Evolutionary conservation across 2,888 invertebrate species (phyloP).

Genomic region (Xanthorhoe designata): DNA sequence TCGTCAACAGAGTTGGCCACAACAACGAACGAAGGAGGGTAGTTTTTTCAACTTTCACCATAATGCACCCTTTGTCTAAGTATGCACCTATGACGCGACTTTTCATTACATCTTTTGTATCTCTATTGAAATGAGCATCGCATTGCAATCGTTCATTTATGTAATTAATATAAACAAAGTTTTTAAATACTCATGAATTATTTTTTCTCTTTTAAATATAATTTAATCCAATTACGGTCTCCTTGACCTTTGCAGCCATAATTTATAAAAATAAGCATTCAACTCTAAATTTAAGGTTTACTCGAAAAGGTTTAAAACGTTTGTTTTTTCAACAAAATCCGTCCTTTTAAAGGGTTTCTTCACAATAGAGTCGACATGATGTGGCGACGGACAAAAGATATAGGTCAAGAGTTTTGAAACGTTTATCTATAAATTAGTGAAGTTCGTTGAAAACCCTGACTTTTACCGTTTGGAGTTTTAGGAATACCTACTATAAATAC

Average conservation of each 20-base stretch:
- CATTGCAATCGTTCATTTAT: no score
- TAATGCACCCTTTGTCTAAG: no score
- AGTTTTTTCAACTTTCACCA: no score
- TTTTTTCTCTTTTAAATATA: not conserved
- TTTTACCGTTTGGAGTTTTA: no score
- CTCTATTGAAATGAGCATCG: no score
- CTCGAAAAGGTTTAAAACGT: not conserved
- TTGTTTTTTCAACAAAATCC: not conserved
- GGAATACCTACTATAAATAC: no score
- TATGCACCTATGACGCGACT: no score
- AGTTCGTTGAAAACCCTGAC: not conserved
- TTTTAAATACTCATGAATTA: no score
- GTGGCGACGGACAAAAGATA: slow-evolving; percentile 11
- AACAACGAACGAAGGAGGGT: no score
- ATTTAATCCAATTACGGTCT: not conserved
- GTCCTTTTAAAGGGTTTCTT: slow-evolving; percentile 3
- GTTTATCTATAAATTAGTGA: slow-evolving; percentile 1
- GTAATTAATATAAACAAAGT: no score
- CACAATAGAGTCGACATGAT: slow-evolving; percentile 2
- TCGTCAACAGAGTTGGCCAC: no score
- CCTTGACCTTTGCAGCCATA: not conserved
- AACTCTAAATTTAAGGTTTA: not conserved
- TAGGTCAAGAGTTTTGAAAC: slow-evolving; percentile 3
- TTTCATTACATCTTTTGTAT: no score
- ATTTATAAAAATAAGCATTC: not conserved